Evolutionary conservation across 2,113 vertebrate species (phyloP).

Genomic region (Saguinus midas): DNA sequence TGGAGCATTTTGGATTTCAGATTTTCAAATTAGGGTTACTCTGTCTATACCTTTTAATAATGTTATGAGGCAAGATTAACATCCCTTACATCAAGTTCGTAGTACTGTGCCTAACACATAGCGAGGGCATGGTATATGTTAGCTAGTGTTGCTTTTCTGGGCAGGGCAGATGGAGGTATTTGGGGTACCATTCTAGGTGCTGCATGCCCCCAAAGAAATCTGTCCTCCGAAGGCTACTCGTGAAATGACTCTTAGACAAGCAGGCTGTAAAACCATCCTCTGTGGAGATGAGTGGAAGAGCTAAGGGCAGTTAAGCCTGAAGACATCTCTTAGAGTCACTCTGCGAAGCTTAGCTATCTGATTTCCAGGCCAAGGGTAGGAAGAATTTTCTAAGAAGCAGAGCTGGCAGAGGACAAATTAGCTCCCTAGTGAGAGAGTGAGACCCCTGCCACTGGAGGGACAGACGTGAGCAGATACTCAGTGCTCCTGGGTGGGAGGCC

Average conservation of each 20-base stretch:
- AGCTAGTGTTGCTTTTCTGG: background rate
- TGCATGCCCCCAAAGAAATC: background rate
- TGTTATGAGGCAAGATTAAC: background rate
- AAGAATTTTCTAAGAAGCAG: background rate
- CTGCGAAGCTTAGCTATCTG: background rate
- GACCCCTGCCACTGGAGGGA: background rate
- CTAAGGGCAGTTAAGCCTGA: background rate
- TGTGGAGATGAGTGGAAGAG: background rate
- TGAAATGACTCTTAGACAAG: background rate
- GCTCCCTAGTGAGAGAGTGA: background rate
- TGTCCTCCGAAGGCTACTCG: background rate
- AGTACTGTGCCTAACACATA: background rate
- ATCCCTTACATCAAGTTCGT: background rate
- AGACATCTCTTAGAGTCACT: background rate
- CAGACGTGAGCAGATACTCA: background rate
- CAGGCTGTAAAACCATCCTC: background rate
- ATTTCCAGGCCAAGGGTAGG: background rate
- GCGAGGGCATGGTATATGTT: accelerated
- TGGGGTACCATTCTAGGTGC: background rate
- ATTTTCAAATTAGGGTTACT: background rate
- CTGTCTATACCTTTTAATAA: background rate
- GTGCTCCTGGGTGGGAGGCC: background rate
- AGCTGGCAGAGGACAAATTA: background rate
- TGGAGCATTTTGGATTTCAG: background rate
- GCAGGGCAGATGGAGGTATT: background rate